A percentile compares a stretch with the other conserved stretches of the same genome.
Evolutionary conservation across 2,888 invertebrate genomes (phyloP).

Genomic region (Dicranocentrus wangi): DNA sequence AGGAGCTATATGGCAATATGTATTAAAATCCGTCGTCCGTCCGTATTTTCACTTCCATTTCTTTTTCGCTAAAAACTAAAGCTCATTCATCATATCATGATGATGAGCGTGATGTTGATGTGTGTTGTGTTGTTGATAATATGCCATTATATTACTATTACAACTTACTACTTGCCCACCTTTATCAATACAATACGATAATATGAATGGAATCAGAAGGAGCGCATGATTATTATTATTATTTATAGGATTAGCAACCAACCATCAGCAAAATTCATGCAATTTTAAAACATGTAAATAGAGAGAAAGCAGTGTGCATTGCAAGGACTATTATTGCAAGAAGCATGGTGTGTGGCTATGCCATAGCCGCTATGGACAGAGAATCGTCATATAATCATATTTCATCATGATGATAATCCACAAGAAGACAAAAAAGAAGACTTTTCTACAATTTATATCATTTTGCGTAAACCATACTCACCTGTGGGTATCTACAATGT

Average conservation of each 20-base stretch:
- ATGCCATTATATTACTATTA: neutral
- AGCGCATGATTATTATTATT: too few relatives aligned
- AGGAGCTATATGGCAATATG: slow-evolving; percentile 16
- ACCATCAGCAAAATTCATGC: too few relatives aligned
- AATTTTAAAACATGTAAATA: too few relatives aligned
- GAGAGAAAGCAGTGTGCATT: neutral
- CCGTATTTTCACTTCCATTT: neutral
- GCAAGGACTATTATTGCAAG: neutral
- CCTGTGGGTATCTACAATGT: slow-evolving; percentile 69
- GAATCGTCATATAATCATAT: too few relatives aligned
- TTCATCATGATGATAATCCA: too few relatives aligned
- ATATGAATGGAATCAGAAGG: neutral
- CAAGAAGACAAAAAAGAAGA: neutral
- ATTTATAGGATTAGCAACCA: too few relatives aligned
- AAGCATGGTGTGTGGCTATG: too few relatives aligned
- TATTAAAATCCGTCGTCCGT: neutral
- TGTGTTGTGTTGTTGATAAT: neutral
- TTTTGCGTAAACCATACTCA: slow-evolving; percentile 42
- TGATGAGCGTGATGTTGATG: neutral
- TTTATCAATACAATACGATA: neutral
- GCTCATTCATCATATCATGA: slow-evolving; percentile 7
- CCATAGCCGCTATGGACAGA: too few relatives aligned
- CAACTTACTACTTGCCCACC: neutral
- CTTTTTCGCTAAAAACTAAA: neutral
- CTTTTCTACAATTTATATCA: neutral